phyloP scores from a whole-genome alignment of 2,888 invertebrate genomes.

The Thymelicus lineola region DNA sequence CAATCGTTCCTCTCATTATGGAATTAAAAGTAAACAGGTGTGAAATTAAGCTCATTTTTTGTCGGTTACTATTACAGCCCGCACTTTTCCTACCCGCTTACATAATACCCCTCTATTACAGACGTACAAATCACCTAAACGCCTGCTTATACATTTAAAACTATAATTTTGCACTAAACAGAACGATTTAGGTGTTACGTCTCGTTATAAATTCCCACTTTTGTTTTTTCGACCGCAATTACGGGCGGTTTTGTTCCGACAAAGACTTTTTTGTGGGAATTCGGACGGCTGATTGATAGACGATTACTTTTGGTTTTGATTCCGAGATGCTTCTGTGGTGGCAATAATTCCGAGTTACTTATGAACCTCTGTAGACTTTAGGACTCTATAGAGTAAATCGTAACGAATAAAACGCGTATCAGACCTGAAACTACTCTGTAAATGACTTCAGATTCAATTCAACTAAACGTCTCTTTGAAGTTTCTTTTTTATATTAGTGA shows the following conservation, averaged over 20 bases:
- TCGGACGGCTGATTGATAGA: slow-evolving; percentile 76
- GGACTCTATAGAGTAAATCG: too few species aligned
- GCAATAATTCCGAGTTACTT: slow-evolving; percentile 50
- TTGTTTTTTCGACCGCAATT: slow-evolving; percentile 79
- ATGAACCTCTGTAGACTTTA: slow-evolving; percentile 40
- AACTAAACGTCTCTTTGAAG: too few species aligned
- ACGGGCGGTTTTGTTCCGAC: slow-evolving; percentile 66
- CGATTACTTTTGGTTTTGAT: slow-evolving; percentile 78
- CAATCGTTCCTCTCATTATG: slow-evolving; percentile 72
- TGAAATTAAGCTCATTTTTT: slow-evolving; percentile 82
- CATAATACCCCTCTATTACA: slow-evolving; percentile 73
- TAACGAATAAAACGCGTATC: too few species aligned
- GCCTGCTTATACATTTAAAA: slow-evolving; percentile 65
- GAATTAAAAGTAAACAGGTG: slow-evolving; percentile 82
- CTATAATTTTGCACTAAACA: slow-evolving; percentile 83
- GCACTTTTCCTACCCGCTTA: slow-evolving; percentile 71
- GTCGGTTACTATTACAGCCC: slow-evolving; percentile 71
- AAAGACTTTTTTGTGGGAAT: slow-evolving; percentile 70
- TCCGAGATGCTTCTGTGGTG: slow-evolving; percentile 73
- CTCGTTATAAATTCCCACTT: slow-evolving; percentile 82
- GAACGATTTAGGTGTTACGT: slow-evolving; percentile 78
- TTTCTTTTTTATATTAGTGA: too few species aligned
- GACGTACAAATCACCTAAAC: slow-evolving; percentile 77
- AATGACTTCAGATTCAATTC: too few species aligned
- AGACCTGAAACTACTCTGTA: too few species aligned